Conservation (phyloP, 2,797 vertebrate species). For the Mus minutoides region DNA sequence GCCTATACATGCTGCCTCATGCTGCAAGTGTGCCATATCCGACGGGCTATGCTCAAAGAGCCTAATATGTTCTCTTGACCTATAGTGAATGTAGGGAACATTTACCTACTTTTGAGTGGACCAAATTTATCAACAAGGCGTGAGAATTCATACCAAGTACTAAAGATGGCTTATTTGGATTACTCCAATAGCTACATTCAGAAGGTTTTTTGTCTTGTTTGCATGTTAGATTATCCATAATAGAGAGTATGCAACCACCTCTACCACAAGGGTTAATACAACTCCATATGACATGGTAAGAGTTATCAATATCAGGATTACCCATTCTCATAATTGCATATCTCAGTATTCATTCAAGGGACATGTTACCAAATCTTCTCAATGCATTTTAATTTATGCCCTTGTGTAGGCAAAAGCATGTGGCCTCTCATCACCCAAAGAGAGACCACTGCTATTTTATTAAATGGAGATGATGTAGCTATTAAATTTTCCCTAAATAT, state of each 20-base stretch:
- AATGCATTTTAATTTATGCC: background rate
- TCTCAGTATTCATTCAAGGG: background rate
- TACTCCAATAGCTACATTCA: background rate
- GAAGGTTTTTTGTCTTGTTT: background rate
- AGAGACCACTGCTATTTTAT: background rate
- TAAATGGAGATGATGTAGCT: background rate
- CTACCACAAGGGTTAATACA: background rate
- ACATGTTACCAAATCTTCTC: background rate
- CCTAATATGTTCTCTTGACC: background rate
- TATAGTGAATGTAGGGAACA: background rate
- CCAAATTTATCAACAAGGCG: background rate
- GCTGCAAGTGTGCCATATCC: background rate
- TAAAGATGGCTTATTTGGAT: no score
- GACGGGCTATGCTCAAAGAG: background rate
- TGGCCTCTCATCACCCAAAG: background rate
- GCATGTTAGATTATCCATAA: background rate
- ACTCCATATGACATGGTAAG: background rate
- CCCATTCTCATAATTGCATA: background rate
- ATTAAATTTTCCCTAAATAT: background rate
- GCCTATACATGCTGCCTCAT: background rate
- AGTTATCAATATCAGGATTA: background rate
- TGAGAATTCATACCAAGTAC: background rate
- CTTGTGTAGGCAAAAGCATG: background rate
- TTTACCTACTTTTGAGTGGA: background rate
- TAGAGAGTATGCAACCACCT: background rate